Percentiles rank a stretch among this genome's conserved stretches.
Conservation (phyloP, 1,140 invertebrate genomes). For the Sitophilus oryzae region DNA sequence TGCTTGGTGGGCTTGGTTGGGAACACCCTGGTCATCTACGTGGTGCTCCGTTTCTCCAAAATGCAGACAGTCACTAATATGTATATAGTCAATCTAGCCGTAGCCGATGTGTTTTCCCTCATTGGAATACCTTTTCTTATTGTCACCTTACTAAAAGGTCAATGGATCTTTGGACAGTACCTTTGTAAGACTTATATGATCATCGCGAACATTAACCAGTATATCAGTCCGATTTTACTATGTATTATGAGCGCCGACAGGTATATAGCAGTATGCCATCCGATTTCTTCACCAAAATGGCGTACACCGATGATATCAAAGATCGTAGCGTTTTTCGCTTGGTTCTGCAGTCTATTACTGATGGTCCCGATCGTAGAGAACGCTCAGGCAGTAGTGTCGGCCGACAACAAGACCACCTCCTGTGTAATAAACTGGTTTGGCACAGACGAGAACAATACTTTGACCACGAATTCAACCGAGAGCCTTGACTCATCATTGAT, state of each 20-base stretch:
- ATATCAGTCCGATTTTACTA: constrained; percentile 88
- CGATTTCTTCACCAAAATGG: constrained; percentile 78
- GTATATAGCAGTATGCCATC: constrained; percentile 95
- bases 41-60: constrained; percentile 85
- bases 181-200: constrained; percentile 95
- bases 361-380: constrained; percentile 93
- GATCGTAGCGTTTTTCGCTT: constrained; percentile 75
- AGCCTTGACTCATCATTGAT: constrained; percentile 44
- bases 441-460: constrained; percentile 42
- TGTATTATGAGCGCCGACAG: constrained; percentile 94
- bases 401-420: constrained; percentile 49
- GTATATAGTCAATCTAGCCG: constrained; percentile 92
- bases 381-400: constrained; percentile 60
- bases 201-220: constrained; percentile 91
- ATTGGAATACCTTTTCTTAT: constrained; percentile 90
- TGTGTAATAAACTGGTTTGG: constrained; percentile 67
- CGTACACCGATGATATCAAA: constrained; percentile 83
- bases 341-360: constrained; percentile 75
- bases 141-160: constrained; percentile 73
- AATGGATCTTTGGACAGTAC: constrained; percentile 85
- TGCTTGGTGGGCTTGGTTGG: constrained; percentile 85
- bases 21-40: constrained; percentile 93
- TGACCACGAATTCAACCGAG: constrained; percentile 40
- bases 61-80: constrained; percentile 98
- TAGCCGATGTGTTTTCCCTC: constrained; percentile 91